phyloP scores from a whole-genome alignment of 2,888 invertebrate genomes.

The Muscina levida region DNA sequence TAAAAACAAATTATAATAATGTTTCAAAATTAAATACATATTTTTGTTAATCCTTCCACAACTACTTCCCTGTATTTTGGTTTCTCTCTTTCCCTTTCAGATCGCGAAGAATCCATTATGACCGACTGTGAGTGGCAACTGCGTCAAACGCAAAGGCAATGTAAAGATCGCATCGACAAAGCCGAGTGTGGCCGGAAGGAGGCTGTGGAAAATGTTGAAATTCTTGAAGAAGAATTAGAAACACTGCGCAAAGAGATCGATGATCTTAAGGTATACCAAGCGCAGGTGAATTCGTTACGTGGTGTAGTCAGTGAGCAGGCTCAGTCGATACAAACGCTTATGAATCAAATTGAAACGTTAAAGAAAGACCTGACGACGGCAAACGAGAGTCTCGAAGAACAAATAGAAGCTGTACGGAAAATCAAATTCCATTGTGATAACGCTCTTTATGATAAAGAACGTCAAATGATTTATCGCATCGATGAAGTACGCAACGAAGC shows the following conservation, averaged over 20 bases:
- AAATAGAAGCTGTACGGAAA: slow-evolving; percentile 80
- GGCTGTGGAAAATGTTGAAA: slow-evolving; percentile 79
- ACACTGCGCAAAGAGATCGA: slow-evolving; percentile 78
- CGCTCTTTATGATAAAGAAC: slow-evolving; percentile 80
- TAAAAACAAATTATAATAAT: too few relatives aligned
- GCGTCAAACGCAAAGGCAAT: slow-evolving; percentile 86
- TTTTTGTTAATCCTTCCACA: too few relatives aligned
- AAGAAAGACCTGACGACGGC: slow-evolving; percentile 81
- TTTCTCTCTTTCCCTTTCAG: slow-evolving; percentile 65
- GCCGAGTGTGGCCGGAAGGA: slow-evolving; percentile 83
- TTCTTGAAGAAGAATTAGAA: slow-evolving; percentile 70
- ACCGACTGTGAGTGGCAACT: slow-evolving; percentile 93
- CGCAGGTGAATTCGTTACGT: slow-evolving; percentile 82
- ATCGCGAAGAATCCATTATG: slow-evolving; percentile 87
- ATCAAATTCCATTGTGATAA: slow-evolving; percentile 79
- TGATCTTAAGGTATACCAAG: slow-evolving; percentile 81
- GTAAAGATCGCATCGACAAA: slow-evolving; percentile 84
- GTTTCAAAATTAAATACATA: too few relatives aligned
- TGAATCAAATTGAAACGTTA: slow-evolving; percentile 82
- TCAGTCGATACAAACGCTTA: slow-evolving; percentile 80
- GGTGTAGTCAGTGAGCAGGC: slow-evolving; percentile 83
- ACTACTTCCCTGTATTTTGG: background rate
- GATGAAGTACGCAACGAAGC: slow-evolving; percentile 82
- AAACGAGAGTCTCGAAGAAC: slow-evolving; percentile 81
- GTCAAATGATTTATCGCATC: slow-evolving; percentile 79